phyloP scores from a whole-genome alignment of 2,113 vertebrate species.

The Vombatus ursinus region DNA sequence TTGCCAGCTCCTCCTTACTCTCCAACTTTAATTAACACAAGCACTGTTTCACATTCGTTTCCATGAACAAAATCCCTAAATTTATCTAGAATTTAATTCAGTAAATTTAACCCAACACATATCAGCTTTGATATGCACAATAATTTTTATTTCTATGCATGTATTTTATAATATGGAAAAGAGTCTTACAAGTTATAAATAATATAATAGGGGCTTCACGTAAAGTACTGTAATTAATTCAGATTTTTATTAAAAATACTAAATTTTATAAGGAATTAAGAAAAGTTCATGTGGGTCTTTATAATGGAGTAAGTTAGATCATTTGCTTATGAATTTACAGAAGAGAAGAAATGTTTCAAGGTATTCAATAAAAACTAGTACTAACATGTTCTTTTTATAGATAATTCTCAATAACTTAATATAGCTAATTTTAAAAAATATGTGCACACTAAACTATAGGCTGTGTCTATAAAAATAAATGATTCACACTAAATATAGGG shows the following conservation, averaged over 20 bases:
- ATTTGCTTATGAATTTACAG: not conserved
- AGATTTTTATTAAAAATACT: not conserved
- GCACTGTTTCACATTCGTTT: slow-evolving; percentile 56
- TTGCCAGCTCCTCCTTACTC: slow-evolving; percentile 59
- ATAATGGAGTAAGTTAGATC: not conserved
- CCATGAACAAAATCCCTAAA: slow-evolving; percentile 73
- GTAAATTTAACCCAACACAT: slow-evolving; percentile 61
- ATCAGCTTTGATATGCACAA: slow-evolving; percentile 62
- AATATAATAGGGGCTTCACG: not conserved
- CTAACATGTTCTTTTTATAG: not conserved
- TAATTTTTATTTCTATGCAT: not conserved
- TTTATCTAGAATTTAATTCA: slow-evolving; percentile 66
- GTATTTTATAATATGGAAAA: not conserved
- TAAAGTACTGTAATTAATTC: not conserved
- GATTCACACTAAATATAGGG: not conserved
- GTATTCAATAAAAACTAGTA: not conserved
- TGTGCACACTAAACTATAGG: not conserved
- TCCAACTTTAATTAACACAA: slow-evolving; percentile 69
- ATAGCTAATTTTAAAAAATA: not conserved
- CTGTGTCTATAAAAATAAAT: not conserved
- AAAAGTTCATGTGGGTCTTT: not conserved
- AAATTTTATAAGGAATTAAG: not conserved
- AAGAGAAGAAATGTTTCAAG: not conserved
- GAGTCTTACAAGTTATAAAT: not conserved
- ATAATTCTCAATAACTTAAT: not conserved